Evolutionary conservation across 2,888 invertebrate species (phyloP), one percentile per base, ranked within the genome.

Genomic region (Lasioglossum leucozonium): DNA sequence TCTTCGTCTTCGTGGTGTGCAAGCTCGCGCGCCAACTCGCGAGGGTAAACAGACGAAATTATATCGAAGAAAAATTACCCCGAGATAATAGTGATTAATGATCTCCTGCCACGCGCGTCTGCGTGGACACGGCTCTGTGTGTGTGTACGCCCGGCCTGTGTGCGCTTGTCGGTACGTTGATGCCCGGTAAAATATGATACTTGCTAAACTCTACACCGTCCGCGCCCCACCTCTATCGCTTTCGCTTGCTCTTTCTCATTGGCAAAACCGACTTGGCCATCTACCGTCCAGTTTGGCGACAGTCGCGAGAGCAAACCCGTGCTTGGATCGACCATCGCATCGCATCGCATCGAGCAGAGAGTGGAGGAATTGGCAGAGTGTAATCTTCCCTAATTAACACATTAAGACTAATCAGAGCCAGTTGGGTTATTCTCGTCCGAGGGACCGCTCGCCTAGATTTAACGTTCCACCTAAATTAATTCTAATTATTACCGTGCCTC

Each of bases 321-420:
- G 47, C 30, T 16, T 18, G 16, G 74, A 78, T 67, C 69, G 72
- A 84, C 76, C 37, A 72, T 72, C 90, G 91, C 3, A 16, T 34
- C 62, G 55, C 6, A 3, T n/a, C 22, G 87, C n/a, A n/a, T n/a
- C n/a, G 91, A 80, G 37, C 85, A 77, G 82, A 82, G 81, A 84
- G 83, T 37, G 78, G 83, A 86, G 86, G 86, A 83, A 89, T 85
- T 86, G 91, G 90, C 91, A 92, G 93, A 93, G 92, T 89, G 92
- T 93, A 93, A 94, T 94, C 93, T 93, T 93, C 93, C 91, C 92
- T 94, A 94, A 94, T 94, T 94, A 94, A 94, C 94, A 93, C 94
- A 94, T 94, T 94, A 94, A 94, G 93, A 94, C 93, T 94, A 94
- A 94, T 94, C 94, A 94, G 91, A 94, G 93, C 91, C 93, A 92